Percentiles rank a stretch among this genome's conserved stretches.
These are phyloP conservation scores for Pterocles burchelli DNA, from an alignment of 2,113 vertebrate species.

Conservation along the genomic window DNA sequence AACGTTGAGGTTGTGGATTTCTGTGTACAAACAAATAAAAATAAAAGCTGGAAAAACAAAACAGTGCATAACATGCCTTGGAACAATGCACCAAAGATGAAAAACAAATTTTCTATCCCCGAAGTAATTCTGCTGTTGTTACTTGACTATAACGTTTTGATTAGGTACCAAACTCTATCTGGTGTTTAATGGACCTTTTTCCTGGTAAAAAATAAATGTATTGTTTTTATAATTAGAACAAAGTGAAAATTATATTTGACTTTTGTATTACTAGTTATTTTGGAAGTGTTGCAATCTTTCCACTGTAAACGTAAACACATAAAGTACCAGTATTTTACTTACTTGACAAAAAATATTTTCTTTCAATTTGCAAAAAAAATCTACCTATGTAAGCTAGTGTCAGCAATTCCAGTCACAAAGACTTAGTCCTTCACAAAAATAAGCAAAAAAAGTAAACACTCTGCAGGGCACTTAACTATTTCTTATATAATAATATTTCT, in stretches of 20 bases:
- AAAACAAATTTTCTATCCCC: not conserved
- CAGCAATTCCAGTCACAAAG: not conserved
- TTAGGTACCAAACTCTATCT: not conserved
- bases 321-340: not conserved
- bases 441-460: not conserved
- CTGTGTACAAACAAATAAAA: not conserved
- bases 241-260: not conserved
- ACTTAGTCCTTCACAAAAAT: not conserved
- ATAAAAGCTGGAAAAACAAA: not conserved
- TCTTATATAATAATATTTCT: not conserved
- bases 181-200: slow-evolving; percentile 40
- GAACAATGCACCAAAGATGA: not conserved
- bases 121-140: not conserved
- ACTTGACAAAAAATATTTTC: not conserved
- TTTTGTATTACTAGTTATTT: not conserved
- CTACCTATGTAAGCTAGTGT: not conserved
- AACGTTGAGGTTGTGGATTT: not conserved
- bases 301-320: not conserved
- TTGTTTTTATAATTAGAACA: slow-evolving; percentile 42
- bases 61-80: not conserved
- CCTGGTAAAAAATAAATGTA: not conserved
- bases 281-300: not conserved
- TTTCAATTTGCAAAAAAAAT: not conserved
- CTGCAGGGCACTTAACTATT: not conserved
- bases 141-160: not conserved